Percentiles rank a stretch among this genome's conserved stretches.
Evolutionary conservation across 2,888 invertebrate species (phyloP).

Genomic region (Caradrina clavipalpis): DNA sequence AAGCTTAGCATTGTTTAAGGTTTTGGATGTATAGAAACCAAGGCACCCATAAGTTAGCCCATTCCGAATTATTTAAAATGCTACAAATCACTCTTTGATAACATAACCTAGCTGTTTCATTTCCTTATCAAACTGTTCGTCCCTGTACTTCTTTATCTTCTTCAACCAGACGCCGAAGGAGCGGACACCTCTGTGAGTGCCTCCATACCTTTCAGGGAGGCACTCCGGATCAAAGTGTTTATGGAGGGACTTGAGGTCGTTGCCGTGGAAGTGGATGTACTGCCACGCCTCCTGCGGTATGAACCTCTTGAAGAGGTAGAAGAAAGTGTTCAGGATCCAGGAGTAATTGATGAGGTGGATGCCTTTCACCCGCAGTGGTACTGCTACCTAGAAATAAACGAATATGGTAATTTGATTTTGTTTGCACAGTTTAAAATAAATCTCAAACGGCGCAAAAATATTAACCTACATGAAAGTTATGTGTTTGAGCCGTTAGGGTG

Average conservation of each 20-base stretch:
- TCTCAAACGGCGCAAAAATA: too few species aligned
- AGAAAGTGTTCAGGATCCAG: constrained; percentile 94
- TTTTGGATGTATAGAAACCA: not conserved
- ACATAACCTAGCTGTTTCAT: constrained; percentile 92
- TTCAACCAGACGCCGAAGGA: constrained; percentile 90
- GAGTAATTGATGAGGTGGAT: constrained; percentile 95
- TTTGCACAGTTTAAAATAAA: not conserved
- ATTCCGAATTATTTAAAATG: not conserved
- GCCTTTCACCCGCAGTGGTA: constrained; percentile 92
- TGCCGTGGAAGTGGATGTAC: constrained; percentile 83
- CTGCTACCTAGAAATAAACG: constrained; percentile 88
- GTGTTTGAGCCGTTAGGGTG: too few species aligned
- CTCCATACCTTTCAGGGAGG: constrained; percentile 81
- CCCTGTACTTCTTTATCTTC: constrained; percentile 88
- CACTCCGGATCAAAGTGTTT: constrained; percentile 77
- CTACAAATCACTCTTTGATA: constrained; percentile 81
- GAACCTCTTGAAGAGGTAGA: constrained; percentile 94
- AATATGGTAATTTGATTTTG: not conserved
- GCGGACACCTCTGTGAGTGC: constrained; percentile 90
- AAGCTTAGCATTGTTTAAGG: not conserved
- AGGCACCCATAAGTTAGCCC: not conserved
- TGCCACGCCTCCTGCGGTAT: constrained; percentile 92
- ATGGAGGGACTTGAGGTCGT: constrained; percentile 82
- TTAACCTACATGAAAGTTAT: too few species aligned
- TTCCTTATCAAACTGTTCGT: constrained; percentile 91